Evolutionary conservation across 2,113 vertebrate species (phyloP).

Genomic region (Origma solitaria): DNA sequence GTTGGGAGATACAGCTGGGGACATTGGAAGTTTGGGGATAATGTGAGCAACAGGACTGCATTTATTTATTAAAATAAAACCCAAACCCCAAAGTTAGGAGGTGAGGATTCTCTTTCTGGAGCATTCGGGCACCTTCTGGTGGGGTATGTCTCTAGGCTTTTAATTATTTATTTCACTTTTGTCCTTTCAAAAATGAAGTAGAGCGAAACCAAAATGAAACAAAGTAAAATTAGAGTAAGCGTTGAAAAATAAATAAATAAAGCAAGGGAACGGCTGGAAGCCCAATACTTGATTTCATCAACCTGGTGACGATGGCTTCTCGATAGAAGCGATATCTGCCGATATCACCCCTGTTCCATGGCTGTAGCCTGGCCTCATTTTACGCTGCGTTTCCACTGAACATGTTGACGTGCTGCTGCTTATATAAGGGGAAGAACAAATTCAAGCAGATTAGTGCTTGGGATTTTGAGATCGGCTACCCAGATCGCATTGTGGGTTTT

Average conservation of each 20-base stretch:
- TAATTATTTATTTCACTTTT: constrained; percentile 61
- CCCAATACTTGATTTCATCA: constrained; percentile 33
- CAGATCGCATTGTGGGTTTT: constrained; percentile 64
- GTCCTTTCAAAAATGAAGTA: constrained; percentile 37
- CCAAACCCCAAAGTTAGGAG: neutral
- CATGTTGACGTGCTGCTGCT: constrained; percentile 79
- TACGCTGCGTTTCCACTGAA: constrained; percentile 72
- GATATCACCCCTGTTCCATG: constrained; percentile 55
- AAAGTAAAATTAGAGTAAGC: neutral
- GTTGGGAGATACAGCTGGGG: neutral
- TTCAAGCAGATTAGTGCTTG: constrained; percentile 76
- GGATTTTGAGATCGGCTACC: constrained; percentile 78
- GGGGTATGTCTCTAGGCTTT: constrained; percentile 30
- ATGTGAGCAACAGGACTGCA: constrained; percentile 41
- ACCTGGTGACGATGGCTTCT: constrained; percentile 52
- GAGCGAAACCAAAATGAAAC: neutral
- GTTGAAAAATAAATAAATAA: constrained; percentile 32
- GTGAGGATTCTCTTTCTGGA: constrained; percentile 66
- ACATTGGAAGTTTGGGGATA: constrained; percentile 17
- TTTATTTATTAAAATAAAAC: constrained; percentile 8
- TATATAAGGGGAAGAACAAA: constrained; percentile 79
- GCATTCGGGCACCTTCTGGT: constrained; percentile 65
- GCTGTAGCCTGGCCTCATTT: constrained; percentile 70
- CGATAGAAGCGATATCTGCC: constrained; percentile 48
- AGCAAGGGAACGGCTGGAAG: neutral